Base-by-base conservation (phyloP, 2,888 invertebrate genomes). In the Hermaeophaga mercurialis region DNA sequence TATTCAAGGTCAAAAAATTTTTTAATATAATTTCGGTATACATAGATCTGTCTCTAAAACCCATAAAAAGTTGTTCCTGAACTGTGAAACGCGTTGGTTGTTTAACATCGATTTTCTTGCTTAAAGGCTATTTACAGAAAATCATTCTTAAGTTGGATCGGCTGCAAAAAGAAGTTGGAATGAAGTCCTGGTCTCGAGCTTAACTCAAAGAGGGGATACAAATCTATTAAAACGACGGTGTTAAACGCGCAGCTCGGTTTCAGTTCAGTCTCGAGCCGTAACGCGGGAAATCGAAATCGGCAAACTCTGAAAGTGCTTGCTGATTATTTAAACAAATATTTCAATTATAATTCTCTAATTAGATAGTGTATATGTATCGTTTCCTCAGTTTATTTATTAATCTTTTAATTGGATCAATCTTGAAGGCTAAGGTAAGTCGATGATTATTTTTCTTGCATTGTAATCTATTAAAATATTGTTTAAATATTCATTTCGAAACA, bases 171-270 rank as follows among this genome's bases (percentile, higher is more conserved):
- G 22, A 33, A 47, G 34, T 34, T 34, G 22, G 33, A 46, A 22
- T 22, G 34, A 47, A 48, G 36, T 48, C 28, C 14, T 50, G 18
- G n/a, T 41, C 18, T 50, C 41, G 41, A 31, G 41, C 22, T 50
- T 14, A 15, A 19, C 12, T 14, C 11, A 31, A 39, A 34, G 52
- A 11, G 52, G 52, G 52, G 52, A 43, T 52, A 52, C 38, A 44
- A 43, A 22, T 52, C 43, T 52, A 52, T 50, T 50, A 52, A 43
- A 31, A 41, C 12, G 15, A 31, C 43, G 33, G 26, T 19, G 36
- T 14, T 43, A 15, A 8, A 43, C 45, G 58, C 58, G 54, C 46
- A 36, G 26, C 24, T 50, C 11, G 54, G 41, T 45, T 54, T 58
- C 43, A 58, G 50, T 57, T 45, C 36, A 47, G 44, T 48, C 31